phyloP scores from a whole-genome alignment of 2,113 vertebrate species.

The Halcyon senegalensis region DNA sequence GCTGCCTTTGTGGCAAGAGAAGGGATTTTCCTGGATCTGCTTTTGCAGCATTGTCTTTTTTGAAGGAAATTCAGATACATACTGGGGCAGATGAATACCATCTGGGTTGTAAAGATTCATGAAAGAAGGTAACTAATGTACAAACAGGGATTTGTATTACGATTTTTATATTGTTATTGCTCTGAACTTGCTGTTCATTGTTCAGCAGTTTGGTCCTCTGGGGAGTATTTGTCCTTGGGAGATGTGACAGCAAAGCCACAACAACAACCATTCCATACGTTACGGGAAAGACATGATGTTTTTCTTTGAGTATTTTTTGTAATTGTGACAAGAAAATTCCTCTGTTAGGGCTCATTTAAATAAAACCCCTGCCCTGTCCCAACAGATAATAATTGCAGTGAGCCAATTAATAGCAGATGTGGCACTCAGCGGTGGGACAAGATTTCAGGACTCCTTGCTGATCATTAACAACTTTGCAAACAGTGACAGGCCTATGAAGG shows the following conservation, averaged over 20 bases:
- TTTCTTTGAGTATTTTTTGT: not conserved
- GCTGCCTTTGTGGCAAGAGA: not conserved
- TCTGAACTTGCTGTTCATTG: not conserved
- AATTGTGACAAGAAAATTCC: not conserved
- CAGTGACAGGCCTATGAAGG: conserved; percentile 97
- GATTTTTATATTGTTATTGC: not conserved
- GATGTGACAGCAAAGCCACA: not conserved
- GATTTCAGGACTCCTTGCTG: conserved; percentile 96
- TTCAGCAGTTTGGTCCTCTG: not conserved
- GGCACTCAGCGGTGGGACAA: conserved; percentile 90
- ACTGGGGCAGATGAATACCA: not conserved
- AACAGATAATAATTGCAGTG: conserved; percentile 96
- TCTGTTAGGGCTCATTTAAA: not conserved
- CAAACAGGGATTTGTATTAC: not conserved
- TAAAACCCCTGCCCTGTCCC: not conserved
- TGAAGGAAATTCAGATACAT: not conserved
- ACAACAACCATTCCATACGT: accelerated
- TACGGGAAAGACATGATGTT: not conserved
- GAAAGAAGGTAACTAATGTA: not conserved
- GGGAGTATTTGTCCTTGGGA: not conserved
- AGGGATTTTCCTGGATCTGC: not conserved
- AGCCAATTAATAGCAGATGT: conserved; percentile 97
- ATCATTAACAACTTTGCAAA: conserved; percentile 99
- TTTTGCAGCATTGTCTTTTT: not conserved
- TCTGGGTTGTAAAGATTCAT: not conserved